Percentiles rank a stretch among this genome's conserved stretches.
phyloP scores from a whole-genome alignment of 2,888 invertebrate genomes.

The Xylota segnis region DNA sequence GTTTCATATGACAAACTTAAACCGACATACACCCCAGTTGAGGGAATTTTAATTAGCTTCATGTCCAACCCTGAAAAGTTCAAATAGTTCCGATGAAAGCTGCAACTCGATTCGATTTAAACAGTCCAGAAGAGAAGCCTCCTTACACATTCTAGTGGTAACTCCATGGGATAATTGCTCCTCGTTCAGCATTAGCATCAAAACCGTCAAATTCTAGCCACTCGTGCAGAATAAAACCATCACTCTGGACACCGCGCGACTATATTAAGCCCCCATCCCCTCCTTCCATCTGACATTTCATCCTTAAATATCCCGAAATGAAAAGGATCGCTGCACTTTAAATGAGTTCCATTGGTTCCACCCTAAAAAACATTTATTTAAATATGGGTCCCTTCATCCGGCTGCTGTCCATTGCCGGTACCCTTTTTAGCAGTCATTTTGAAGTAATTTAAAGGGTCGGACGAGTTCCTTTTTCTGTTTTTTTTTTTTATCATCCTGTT shows the following conservation, averaged over 20 bases:
- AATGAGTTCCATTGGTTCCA: slow-evolving; percentile 13
- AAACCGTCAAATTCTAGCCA: background rate
- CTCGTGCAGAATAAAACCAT: background rate
- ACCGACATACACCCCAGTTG: too few species aligned
- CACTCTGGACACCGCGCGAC: background rate
- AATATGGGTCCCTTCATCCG: slow-evolving; percentile 46
- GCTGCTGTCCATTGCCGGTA: slow-evolving; percentile 14
- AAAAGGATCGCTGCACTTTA: slow-evolving; percentile 22
- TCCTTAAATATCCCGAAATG: background rate
- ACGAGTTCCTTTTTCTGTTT: slow-evolving; percentile 41
- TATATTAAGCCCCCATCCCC: background rate
- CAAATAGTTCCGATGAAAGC: too few species aligned
- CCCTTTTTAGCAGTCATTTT: slow-evolving; percentile 63
- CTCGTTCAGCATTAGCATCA: background rate
- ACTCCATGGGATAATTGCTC: too few species aligned
- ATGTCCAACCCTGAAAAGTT: too few species aligned
- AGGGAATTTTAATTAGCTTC: too few species aligned
- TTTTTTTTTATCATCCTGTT: slow-evolving; percentile 11
- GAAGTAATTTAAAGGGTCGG: slow-evolving; percentile 67
- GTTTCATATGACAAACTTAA: too few species aligned
- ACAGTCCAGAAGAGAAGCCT: too few species aligned
- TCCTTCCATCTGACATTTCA: background rate
- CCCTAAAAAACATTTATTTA: slow-evolving; percentile 37
- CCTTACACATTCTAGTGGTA: too few species aligned
- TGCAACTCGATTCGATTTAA: too few species aligned